Base-by-base conservation (phyloP, 2,797 vertebrate species). In the Euthynnus affinis region DNA sequence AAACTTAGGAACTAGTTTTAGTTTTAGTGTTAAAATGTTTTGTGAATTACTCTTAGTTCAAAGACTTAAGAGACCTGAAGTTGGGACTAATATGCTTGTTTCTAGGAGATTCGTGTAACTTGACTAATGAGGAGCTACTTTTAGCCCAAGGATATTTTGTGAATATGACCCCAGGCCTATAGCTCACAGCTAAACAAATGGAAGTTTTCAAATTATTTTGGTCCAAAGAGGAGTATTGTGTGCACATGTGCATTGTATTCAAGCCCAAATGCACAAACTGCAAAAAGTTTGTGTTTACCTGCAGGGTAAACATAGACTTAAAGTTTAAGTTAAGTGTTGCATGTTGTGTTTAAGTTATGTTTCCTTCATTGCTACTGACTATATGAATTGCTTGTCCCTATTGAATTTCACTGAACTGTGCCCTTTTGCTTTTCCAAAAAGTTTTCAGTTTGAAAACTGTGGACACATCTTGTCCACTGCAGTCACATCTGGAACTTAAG, bases 281-380 rank as follows among this genome's bases (percentile, higher is more conserved):
- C n/a, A n/a, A n/a, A 32, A 68, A 83, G 75, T 79, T 78, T 25
- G 55, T 81, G 77, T 84, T 90, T 74, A 83, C 72, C 72, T 83
- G 61, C 71, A 58, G 68, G 46, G 67, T 55, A 51, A 78, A 82
- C 78, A 51, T 68, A 56, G 25, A 74, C 52, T 71, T 18, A 66
- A 69, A 74, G 48, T 81, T 55, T 20, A 23, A 76, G 51, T 80
- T 53, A 25, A 68, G 78, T 29, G 5, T 29, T 29, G 27, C 27
- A 29, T 29, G 27, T 29, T 29, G 27, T 29, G 67, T 82, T 59
- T 29, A 29, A 29, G 27, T 29, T 55, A 72, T 71, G 34, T 70
- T 67, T 74, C 62, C 59, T 51, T 76, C 51, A 79, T 82, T 88
- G 64, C 9, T 4, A 78, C 49, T 79, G 70, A 85, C 58, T 81